Conservation (phyloP, 2,113 vertebrate species). For the Triplophysa tibetana region DNA sequence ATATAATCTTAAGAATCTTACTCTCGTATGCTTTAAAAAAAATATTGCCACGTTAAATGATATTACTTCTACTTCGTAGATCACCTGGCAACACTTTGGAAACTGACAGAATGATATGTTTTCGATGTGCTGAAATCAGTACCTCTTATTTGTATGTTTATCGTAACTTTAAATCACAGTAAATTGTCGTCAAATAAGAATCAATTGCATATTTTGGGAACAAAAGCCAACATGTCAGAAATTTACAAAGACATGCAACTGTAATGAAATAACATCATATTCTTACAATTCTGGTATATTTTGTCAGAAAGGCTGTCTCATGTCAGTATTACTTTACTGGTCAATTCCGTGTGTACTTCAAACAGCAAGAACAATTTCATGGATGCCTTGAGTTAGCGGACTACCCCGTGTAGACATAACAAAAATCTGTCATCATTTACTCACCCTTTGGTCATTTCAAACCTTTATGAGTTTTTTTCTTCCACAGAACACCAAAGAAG, state of each 20-base stretch:
- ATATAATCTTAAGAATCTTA: conserved; percentile 21
- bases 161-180: conserved; percentile 40
- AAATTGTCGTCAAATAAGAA: conserved; percentile 43
- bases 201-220: conserved; percentile 49
- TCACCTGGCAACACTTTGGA: conserved; percentile 14
- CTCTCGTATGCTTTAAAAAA: background rate
- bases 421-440: too few species aligned
- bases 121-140: conserved; percentile 38
- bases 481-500: too few species aligned
- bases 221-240: conserved; percentile 37
- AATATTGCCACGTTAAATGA: conserved; percentile 41
- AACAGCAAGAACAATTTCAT: too few species aligned
- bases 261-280: conserved; percentile 10
- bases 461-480: too few species aligned
- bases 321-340: background rate
- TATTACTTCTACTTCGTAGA: conserved; percentile 15
- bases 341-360: background rate
- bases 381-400: background rate
- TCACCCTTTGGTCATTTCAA: too few species aligned
- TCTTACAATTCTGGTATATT: background rate
- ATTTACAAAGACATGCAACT: conserved; percentile 39
- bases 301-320: background rate
- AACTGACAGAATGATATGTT: conserved; percentile 43
- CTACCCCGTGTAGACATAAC: background rate
- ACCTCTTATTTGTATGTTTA: conserved; percentile 3